Percentiles rank a stretch among this genome's conserved stretches.
These are phyloP conservation scores for Pandemis heparana DNA, from an alignment of 2,888 invertebrate genomes.

Conservation along the genomic window DNA sequence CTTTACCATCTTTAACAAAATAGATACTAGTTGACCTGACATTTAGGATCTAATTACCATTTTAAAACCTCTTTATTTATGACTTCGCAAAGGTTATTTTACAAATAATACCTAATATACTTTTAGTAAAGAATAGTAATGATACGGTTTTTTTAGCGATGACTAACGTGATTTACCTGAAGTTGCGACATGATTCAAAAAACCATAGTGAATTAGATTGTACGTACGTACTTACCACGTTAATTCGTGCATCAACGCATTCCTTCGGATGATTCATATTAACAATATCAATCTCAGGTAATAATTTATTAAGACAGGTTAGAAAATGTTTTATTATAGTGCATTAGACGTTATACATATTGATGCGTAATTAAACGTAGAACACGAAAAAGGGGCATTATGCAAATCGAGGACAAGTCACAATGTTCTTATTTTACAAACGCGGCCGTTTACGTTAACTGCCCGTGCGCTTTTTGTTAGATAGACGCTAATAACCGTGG, in stretches of 20 bases:
- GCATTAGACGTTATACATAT: neutral
- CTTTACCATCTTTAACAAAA: constrained; percentile 1
- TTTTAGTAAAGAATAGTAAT: constrained; percentile 25
- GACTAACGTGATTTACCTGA: constrained; percentile 35
- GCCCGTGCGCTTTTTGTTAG: constrained; percentile 27
- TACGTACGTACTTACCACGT: neutral
- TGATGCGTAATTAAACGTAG: neutral
- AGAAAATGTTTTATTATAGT: neutral
- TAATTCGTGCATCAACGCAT: constrained; percentile 49
- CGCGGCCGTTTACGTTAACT: constrained; percentile 25
- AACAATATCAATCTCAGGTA: constrained; percentile 46
- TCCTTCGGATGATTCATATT: constrained; percentile 56
- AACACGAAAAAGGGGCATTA: constrained; percentile 23
- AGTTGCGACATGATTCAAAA: constrained; percentile 26
- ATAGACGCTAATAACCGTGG: constrained; percentile 28
- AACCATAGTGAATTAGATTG: constrained; percentile 19
- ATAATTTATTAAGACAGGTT: constrained; percentile 42
- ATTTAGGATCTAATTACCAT: constrained; percentile 1
- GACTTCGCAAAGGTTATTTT: neutral
- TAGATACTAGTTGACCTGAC: constrained; percentile 9
- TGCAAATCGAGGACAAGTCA: constrained; percentile 34
- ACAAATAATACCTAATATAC: constrained; percentile 17
- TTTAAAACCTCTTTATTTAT: constrained; percentile 15
- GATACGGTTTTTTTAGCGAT: constrained; percentile 7
- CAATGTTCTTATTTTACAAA: constrained; percentile 21